Percentiles rank a stretch among this genome's conserved stretches.
phyloP scores from a whole-genome alignment of 2,113 vertebrate genomes.

The Cinclus cinclus region DNA sequence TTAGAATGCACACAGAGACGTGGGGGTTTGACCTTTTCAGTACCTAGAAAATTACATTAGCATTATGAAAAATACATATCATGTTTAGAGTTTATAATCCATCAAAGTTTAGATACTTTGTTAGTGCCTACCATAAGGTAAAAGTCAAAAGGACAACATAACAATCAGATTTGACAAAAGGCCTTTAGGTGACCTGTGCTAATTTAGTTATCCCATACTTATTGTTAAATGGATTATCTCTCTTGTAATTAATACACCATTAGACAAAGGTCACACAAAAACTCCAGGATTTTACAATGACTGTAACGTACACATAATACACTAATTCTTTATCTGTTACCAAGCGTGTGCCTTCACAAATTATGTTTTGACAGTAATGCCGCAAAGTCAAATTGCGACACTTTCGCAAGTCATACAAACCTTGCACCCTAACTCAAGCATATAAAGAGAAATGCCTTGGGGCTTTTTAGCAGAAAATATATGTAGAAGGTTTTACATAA shows the following conservation, averaged over 20 bases:
- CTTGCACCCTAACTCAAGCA: neutral
- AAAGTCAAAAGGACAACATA: conserved; percentile 82
- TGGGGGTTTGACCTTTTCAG: conserved; percentile 77
- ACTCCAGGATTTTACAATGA: conserved; percentile 62
- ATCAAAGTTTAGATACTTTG: conserved; percentile 76
- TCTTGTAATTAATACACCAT: conserved; percentile 77
- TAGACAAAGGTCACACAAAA: conserved; percentile 69
- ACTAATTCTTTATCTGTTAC: conserved; percentile 40
- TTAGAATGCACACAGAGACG: conserved; percentile 78
- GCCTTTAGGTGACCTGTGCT: conserved; percentile 75
- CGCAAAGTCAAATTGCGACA: neutral
- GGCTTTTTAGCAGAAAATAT: neutral
- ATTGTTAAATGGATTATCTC: conserved; percentile 76
- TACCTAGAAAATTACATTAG: conserved; percentile 82
- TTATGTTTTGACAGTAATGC: conserved; percentile 34
- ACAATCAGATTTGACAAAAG: conserved; percentile 80
- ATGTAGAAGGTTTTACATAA: neutral
- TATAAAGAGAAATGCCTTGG: neutral
- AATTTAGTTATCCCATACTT: conserved; percentile 73
- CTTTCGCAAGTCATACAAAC: neutral
- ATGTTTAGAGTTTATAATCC: conserved; percentile 78
- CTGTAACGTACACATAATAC: conserved; percentile 32
- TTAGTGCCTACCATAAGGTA: conserved; percentile 77
- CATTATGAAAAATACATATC: conserved; percentile 84
- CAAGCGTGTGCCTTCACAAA: conserved; percentile 8